Evolutionary conservation across 2,797 vertebrate species (phyloP).

Genomic region (Muscicapa striata): DNA sequence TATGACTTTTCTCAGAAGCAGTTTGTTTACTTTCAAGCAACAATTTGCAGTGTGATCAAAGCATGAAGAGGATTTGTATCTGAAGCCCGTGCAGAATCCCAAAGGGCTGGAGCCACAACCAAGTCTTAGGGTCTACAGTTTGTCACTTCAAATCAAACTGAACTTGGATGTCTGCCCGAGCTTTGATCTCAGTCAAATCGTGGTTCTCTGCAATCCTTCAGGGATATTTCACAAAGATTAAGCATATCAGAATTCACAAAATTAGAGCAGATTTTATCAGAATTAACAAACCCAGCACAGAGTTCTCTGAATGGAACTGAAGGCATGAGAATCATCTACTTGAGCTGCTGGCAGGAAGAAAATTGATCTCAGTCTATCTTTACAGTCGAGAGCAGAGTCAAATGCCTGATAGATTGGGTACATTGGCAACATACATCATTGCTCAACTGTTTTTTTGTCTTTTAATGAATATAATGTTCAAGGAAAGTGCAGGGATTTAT

Average conservation of each 20-base stretch:
- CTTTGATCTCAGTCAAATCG: slow-evolving; percentile 22
- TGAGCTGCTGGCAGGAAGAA: not conserved
- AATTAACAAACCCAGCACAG: not conserved
- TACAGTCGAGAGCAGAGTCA: slow-evolving; percentile 13
- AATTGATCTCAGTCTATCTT: slow-evolving; percentile 11
- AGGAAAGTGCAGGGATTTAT: slow-evolving; percentile 43
- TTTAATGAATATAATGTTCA: slow-evolving; percentile 16
- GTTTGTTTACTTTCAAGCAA: not conserved
- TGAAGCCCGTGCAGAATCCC: not conserved
- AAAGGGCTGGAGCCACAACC: not conserved
- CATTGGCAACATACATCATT: slow-evolving; percentile 9
- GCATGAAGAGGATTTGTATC: not conserved
- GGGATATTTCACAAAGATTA: not conserved
- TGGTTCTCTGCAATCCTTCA: not conserved
- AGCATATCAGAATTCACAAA: not conserved
- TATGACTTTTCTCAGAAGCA: not conserved
- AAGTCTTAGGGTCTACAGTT: not conserved
- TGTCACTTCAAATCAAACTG: slow-evolving; percentile 37
- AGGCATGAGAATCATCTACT: not conserved
- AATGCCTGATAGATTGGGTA: slow-evolving; percentile 9
- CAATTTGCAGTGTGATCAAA: slow-evolving; percentile 28
- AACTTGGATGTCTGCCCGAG: not conserved
- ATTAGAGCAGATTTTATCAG: slow-evolving; percentile 45
- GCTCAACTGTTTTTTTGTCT: not conserved
- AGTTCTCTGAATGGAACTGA: slow-evolving; percentile 13